Evolutionary conservation across 2,113 vertebrate genomes (phyloP), one percentile per base, ranked within the genome.

Genomic region (Balaeniceps rex): DNA sequence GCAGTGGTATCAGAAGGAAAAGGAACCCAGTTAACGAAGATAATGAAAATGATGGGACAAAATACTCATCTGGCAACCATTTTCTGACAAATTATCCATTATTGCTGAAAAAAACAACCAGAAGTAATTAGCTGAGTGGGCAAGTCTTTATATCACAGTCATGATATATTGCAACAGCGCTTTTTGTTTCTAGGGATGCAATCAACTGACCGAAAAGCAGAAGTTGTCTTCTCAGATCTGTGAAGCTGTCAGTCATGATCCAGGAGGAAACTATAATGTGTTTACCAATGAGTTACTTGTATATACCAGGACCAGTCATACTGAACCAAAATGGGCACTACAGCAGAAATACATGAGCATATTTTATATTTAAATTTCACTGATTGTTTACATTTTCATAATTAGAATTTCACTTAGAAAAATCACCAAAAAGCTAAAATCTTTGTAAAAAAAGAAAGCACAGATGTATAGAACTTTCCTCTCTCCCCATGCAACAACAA

Each of bases 31-130:
- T 40, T 57, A 84, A 83, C 25, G 31, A 90, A 70, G 40, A 70
- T 14, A 90, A 69, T 16, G 34, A 84, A 93, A 86, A 71, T 6
- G 14, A 54, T 40, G 19, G 42, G 47, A 81, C 38, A 83, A 90
- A 87, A 88, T 40, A 75, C 47, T 80, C 47, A 83, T 65, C 31
- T 0, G 0, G 24, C 31, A 91, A 79, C 0, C 2, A 17, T 61
- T 52, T 87, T 82, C 74, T 76, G 36, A 68, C 29, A 91, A 94
- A 90, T 87, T 40, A 84, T 28, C 19, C 22, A 54, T 33, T 58
- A 55, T 4, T 70, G 38, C 6, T 71, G 38, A 21, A 64, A 74
- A 84, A 88, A 81, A 16, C 8, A 31, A 40, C 8, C 19, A n/a
- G 42, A 91, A 84, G 9, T 21, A 71, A 76, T 49, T 34, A 82